Base-by-base conservation (phyloP, 2,797 vertebrate species). In the Martes flavigula region DNA sequence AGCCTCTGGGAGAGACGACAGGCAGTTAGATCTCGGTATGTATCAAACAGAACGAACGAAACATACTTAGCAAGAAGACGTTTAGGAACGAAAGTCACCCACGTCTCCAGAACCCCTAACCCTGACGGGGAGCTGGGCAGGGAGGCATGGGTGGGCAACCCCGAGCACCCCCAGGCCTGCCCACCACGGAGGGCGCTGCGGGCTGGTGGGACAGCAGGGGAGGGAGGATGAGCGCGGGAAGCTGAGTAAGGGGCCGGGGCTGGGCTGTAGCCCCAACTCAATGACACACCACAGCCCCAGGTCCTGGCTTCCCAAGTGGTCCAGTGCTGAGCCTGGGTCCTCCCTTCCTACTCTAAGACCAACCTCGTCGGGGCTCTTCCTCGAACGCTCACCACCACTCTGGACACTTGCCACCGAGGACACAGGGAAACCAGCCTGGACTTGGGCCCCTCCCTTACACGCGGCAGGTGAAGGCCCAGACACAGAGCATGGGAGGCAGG, bases 1-100 rank as follows among this genome's bases (percentile, higher is more conserved):
- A 99, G 98, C 98, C 99, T 99, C 99, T 99, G 99, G 54, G 38
- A 95, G 93, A 56, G 30, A 96, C 48, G 32, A 25, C 21, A 96
- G 1, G 15, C 1, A 0, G 35, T 97, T 58, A 90, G 82, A 92
- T 32, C 10, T 9, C 23, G 0, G 8, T 32, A 38, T 25, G 77
- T n/a, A 32, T 2, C 73, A 21, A 40, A 72, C 25, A 73, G 43
- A 78, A 83, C 1, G 9, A 91, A 51, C 13, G 75, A 35, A 25
- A 4, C 0, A 12, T 30, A 8, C 2, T 30, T 58, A 27, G 51
- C 38, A 43, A 62, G 51, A 21, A 84, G 84, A 68, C 46, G 38
- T 13, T 14, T 2, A 38, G 35, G 17, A 62, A 32, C 46, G 46
- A 46, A 40, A 27, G 56, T 86, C 38, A 30, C 0, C 32, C 18